phyloP scores from a whole-genome alignment of 2,113 vertebrate genomes.

The Danionella cerebrum region DNA sequence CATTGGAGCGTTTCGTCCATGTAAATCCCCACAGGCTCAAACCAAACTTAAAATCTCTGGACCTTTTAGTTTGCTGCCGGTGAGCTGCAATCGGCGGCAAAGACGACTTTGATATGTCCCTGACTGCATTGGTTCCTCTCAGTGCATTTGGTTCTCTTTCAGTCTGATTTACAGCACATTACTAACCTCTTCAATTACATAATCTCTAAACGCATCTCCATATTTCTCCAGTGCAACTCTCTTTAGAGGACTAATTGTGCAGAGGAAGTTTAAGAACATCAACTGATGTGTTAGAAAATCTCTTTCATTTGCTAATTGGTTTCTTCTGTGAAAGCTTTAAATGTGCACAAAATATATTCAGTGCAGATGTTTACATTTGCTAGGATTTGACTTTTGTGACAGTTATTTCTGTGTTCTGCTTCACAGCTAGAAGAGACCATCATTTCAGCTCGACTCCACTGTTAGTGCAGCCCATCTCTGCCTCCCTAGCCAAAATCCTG shows the following conservation, averaged over 20 bases:
- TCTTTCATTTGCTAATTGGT: constrained; percentile 23
- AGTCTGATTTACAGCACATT: constrained; percentile 15
- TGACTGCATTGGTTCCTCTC: background rate
- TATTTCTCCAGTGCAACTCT: background rate
- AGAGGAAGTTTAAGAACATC: too few species aligned
- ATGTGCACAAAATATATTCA: background rate
- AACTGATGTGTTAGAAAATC: constrained; percentile 15
- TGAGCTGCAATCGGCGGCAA: constrained; percentile 19
- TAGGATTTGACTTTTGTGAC: background rate
- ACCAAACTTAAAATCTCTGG: constrained; percentile 40
- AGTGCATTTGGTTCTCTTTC: background rate
- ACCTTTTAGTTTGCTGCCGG: constrained; percentile 35
- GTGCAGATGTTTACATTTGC: background rate
- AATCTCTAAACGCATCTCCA: background rate
- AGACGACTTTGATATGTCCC: constrained; percentile 18
- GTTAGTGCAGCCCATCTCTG: constrained; percentile 83
- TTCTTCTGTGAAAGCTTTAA: background rate
- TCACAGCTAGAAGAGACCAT: constrained; percentile 59
- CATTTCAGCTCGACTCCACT: constrained; percentile 67
- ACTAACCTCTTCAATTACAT: too few species aligned
- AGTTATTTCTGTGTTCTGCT: background rate
- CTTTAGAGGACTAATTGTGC: too few species aligned
- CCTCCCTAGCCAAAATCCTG: constrained; percentile 69
- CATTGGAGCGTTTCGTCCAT: constrained; percentile 40
- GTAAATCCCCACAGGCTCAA: constrained; percentile 42